phyloP scores from a whole-genome alignment of 2,888 invertebrate species.

The Tiliacea aurago region DNA sequence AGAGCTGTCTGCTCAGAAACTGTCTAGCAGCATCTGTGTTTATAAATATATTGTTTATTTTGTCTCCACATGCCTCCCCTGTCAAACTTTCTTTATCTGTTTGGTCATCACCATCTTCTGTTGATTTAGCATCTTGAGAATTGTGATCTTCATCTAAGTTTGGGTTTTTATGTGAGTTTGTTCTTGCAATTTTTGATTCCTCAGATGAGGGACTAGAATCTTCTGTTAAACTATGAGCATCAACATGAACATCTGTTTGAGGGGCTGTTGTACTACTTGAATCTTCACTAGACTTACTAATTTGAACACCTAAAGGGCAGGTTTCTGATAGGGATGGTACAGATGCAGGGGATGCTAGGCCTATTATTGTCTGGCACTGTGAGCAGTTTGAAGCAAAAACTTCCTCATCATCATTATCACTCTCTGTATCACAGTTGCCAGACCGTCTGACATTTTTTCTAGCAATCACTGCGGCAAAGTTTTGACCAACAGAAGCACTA shows the following conservation, averaged over 20 bases:
- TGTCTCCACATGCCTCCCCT: conserved; percentile 79
- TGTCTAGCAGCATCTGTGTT: conserved; percentile 95
- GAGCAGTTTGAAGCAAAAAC: conserved; percentile 92
- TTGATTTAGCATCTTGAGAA: conserved; percentile 69
- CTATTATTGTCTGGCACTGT: conserved; percentile 91
- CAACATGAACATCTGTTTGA: conserved; percentile 90
- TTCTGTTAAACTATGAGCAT: conserved; percentile 89
- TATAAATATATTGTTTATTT: conserved; percentile 93
- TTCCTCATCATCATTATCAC: conserved; percentile 91
- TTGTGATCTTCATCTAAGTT: conserved; percentile 73
- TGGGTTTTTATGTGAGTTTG: conserved; percentile 79
- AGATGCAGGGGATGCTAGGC: conserved; percentile 90
- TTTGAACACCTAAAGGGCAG: conserved; percentile 91
- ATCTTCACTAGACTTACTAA: conserved; percentile 91
- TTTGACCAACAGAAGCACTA: conserved; percentile 93
- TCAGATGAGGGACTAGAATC: conserved; percentile 91
- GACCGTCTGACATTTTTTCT: conserved; percentile 90
- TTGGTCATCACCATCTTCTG: conserved; percentile 74
- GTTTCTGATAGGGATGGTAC: conserved; percentile 92
- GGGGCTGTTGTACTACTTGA: conserved; percentile 91
- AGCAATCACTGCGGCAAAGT: conserved; percentile 94
- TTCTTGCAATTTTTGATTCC: conserved; percentile 88
- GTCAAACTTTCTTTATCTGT: conserved; percentile 76
- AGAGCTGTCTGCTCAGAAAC: conserved; percentile 93
- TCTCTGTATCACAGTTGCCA: conserved; percentile 90